phyloP scores from a whole-genome alignment of 2,797 vertebrate species.

The Sebastes nivosus region DNA sequence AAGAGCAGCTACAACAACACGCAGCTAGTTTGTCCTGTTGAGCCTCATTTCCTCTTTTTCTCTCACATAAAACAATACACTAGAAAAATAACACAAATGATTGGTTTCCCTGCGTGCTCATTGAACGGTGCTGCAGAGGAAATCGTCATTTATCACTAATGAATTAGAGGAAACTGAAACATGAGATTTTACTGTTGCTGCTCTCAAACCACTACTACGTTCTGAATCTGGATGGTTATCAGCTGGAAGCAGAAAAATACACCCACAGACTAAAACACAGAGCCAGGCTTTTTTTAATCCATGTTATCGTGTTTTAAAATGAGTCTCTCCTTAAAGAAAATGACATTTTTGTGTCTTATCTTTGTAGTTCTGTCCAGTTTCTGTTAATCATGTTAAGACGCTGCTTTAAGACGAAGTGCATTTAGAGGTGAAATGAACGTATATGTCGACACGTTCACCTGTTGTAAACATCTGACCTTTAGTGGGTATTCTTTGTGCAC shows the following conservation, averaged over 20 bases:
- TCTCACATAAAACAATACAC: neutral
- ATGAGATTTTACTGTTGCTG: neutral
- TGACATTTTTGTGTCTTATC: neutral
- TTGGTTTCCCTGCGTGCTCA: neutral
- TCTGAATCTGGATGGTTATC: constrained; percentile 19
- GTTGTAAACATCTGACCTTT: neutral
- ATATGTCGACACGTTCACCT: neutral
- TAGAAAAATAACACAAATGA: neutral
- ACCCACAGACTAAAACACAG: neutral
- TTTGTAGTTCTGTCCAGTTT: neutral
- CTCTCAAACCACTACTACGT: neutral
- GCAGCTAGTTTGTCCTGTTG: neutral
- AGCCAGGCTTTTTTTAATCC: neutral
- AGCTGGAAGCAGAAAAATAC: constrained; percentile 14
- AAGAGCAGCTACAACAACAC: neutral
- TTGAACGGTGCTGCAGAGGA: neutral
- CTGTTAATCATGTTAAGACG: neutral
- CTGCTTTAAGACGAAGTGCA: neutral
- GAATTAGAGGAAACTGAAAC: neutral
- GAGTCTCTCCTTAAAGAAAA: neutral
- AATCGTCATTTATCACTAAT: neutral
- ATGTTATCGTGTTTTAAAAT: neutral
- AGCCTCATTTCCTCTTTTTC: constrained; percentile 28
- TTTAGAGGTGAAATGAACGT: neutral
- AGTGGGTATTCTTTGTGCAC: neutral